Base-by-base conservation (phyloP, 2,888 invertebrate species). In the Aporophyla nigra region DNA sequence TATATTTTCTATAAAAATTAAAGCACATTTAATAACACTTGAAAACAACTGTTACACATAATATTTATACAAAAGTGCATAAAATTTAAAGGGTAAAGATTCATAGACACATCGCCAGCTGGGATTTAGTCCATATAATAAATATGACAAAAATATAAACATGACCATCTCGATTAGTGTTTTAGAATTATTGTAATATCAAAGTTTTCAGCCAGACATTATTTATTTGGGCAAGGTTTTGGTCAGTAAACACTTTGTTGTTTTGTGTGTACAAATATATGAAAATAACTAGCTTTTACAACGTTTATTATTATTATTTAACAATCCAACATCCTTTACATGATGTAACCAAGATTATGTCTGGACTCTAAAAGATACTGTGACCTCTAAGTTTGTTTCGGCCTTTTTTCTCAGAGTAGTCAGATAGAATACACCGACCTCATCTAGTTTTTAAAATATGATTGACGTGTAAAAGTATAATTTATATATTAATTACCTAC, bases 41-140 rank as follows among this genome's bases (percentile, higher is more conserved):
- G 66, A 72, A 70, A 43, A 71, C 43, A 70, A 84, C 33, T 82
- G 61, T 72, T 53, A 76, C 71, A 69, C 73, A 79, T 80, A 71
- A 46, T 58, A 68, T 76, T 82, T 72, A 73, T 76, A 79, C 73
- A 86, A 84, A 83, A 74, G 1, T 72, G 66, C 76, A 76, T 67
- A 73, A 65, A 54, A 75, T 70, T 68, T 19, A 83, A 73, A 72
- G 33, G 63, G 40, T 61, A 76, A 56, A 85, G 6, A 62, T 49
- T 65, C 16, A 56, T 59, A 66, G n/a, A 73, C 19, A 51, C 27
- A 56, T 68, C 19, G 33, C 33, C 21, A 40, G 12, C 33, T 40
- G 24, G 46, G 49, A 46, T 12, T 12, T 10, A 54, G 40, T 61
- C 24, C 76, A 58, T 68, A 14, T 24, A 12, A 49, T 49, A n/a